Base-by-base conservation (phyloP, 2,113 vertebrate species). In the Colossoma macropomum region DNA sequence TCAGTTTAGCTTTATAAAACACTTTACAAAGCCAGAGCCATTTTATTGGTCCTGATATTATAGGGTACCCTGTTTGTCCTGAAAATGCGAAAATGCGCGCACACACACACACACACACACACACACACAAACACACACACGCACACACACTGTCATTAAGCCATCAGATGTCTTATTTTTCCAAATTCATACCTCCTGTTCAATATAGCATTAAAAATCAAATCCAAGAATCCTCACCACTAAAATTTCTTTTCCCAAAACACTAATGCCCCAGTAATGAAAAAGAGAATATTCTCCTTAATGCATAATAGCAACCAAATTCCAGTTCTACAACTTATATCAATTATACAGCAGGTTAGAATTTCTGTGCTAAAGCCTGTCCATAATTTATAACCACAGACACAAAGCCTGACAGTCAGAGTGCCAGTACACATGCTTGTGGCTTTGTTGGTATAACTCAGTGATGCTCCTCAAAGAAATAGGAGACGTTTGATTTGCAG, bases 391-490 rank as follows among this genome's bases (percentile, higher is more conserved):
- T 63, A 56, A 41, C 15, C 25, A 77, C 56, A 77, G 56, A 62
- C 60, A 83, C 81, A 77, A 76, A 69, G 65, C 63, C 52, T 60
- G 63, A 68, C 74, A 76, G 19, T 38, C 34, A 45, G 52, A 60
- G 50, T 69, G 73, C 45, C 19, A 23, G 34, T 75, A 60, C 34
- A 70, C 54, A 30, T 70, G 74, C 73, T 69, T 48, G 34, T 54
- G 74, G 75, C 74, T 70, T 83, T 82, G 32, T 77, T 80, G 70
- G 32, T 71, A 71, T 77, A 72, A 63, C 65, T 32, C 66, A n/a
- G 27, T 17, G 27, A 48, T 73, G 69, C 48, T 81, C 59, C 73
- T 63, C 28, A 63, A 27, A 72, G 27, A 63, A 65, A 28, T 30
- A 76, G 1, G 15, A 77, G 75, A 69, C 66, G 60, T 65, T 62